Percentiles rank a stretch among this genome's conserved stretches.
These are phyloP conservation scores for Tenthredo notha DNA, from an alignment of 2,888 invertebrate genomes.

Conservation along the genomic window DNA sequence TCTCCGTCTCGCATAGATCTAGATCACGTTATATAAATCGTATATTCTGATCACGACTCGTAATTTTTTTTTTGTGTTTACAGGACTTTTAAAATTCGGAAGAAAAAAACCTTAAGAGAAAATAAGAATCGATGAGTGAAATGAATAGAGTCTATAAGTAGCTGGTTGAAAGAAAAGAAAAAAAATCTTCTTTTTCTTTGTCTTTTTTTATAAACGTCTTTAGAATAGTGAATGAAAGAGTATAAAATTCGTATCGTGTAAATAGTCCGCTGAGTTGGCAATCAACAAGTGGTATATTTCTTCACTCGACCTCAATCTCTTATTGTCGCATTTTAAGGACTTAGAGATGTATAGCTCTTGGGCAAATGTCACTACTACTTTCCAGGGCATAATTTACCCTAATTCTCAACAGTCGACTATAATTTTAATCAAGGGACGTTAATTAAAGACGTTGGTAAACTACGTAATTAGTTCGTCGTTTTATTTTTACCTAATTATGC, in stretches of 20 bases:
- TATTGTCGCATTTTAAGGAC: constrained; percentile 16
- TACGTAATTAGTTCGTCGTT: not conserved
- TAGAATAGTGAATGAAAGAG: not conserved
- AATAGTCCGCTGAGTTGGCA: constrained; percentile 13
- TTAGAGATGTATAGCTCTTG: not conserved
- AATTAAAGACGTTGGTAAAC: not conserved
- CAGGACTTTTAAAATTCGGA: not conserved
- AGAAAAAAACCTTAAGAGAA: not conserved
- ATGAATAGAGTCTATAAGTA: not conserved
- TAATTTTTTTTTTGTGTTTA: not conserved
- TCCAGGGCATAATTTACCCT: not conserved
- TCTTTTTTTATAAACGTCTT: not conserved
- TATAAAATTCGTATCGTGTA: constrained; percentile 13
- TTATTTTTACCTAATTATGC: not conserved
- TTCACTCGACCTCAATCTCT: constrained; percentile 41
- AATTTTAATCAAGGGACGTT: not conserved
- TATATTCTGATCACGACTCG: not conserved
- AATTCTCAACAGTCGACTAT: not conserved
- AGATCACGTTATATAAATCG: not conserved
- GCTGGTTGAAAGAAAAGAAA: not conserved
- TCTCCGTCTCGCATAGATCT: not conserved
- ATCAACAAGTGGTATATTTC: constrained; percentile 45
- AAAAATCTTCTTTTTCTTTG: not conserved
- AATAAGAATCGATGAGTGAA: not conserved
- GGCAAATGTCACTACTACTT: not conserved